Conservation (phyloP, 2,888 invertebrate genomes). For the Drosophila niveifrons region DNA sequence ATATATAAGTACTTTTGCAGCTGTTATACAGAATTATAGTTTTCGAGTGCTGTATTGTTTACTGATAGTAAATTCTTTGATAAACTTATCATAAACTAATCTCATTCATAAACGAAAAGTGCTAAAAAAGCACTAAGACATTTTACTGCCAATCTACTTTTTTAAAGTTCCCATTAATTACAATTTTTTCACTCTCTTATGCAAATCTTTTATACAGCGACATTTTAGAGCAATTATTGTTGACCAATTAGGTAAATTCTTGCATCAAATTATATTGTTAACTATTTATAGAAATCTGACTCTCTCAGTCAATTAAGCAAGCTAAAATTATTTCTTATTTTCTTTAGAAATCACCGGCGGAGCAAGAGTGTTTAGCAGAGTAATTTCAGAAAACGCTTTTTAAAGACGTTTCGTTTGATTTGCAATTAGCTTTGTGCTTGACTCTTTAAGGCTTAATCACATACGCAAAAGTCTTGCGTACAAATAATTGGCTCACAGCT, state of each 20-base stretch:
- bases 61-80: background rate
- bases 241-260: no score
- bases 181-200: no score
- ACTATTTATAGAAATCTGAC: no score
- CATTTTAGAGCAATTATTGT: no score
- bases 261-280: no score
- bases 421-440: constrained; percentile 2
- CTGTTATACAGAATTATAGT: background rate
- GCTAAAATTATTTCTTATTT: background rate
- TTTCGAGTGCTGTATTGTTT: background rate
- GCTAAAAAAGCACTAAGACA: background rate
- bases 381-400: background rate
- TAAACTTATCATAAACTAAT: background rate
- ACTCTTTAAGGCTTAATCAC: constrained; percentile 1
- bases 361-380: background rate
- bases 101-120: background rate
- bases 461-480: background rate
- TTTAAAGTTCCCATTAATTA: no score
- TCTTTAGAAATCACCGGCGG: background rate
- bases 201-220: no score
- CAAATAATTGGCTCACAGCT: background rate
- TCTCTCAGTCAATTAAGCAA: no score
- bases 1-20: background rate
- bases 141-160: no score
- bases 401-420: background rate